Base-by-base conservation (phyloP, 1,140 invertebrate genomes). In the Aleiodes sp. region DNA sequence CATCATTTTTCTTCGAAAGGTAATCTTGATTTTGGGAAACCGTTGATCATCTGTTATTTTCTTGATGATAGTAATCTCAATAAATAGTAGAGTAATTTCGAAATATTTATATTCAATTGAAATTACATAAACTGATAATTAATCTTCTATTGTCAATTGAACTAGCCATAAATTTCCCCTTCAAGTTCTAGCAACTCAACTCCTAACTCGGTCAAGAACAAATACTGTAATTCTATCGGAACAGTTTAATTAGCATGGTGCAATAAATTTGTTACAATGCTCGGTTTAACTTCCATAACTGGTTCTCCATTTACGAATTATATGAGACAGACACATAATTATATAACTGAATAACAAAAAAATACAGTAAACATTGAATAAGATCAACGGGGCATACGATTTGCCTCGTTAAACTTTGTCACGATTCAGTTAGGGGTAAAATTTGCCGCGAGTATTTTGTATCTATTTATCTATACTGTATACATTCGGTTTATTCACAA, bases 351-450 rank as follows among this genome's bases (percentile, higher is more conserved):
- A 43, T 39, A 59, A 26, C 57, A 68, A 39, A 35, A 24, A 63
- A 63, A 28, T 31, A 37, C 56, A 24, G 24, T 29, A 26, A n/a
- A 46, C 3, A 10, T 26, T 68, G 52, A 61, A 68, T 61, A 61
- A 68, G 52, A 60, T 66, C 52, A 59, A 21, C 52, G 29, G 29
- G 19, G 19, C 46, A 52, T 52, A n/a, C 37, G 37, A 41, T 66
- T 37, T 65, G 63, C 39, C 52, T 66, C 24, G 46, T 66, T 56
- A 59, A 52, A 33, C 31, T 59, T 66, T 33, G 64, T 57, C 33
- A 66, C 21, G 46, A 37, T 63, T 39, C 35, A 37, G 19, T 16
- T 19, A 33, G 59, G 35, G 28, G 29, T n/a, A n/a, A n/a, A n/a
- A n/a, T n/a, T 61, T 61, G 59, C 12, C 46, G 26, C 46, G 46